phyloP scores from a whole-genome alignment of 2,113 vertebrate species.

The Lynx canadensis region DNA sequence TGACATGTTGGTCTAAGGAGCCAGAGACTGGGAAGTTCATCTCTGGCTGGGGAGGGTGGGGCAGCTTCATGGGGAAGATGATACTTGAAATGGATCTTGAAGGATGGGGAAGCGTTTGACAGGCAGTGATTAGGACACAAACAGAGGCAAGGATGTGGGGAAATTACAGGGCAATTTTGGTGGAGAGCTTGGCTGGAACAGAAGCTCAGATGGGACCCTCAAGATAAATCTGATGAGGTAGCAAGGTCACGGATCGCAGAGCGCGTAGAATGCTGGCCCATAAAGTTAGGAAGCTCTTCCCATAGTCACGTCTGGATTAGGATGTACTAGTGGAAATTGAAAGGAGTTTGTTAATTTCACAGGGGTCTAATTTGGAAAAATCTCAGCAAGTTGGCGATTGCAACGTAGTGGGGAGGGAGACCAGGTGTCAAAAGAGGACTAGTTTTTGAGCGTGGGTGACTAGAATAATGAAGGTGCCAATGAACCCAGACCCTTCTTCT shows the following conservation, averaged over 20 bases:
- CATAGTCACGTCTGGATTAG: neutral
- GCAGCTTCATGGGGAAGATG: constrained; percentile 8
- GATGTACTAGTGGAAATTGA: neutral
- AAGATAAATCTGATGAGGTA: neutral
- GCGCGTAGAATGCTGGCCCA: neutral
- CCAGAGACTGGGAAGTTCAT: neutral
- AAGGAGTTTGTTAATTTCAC: neutral
- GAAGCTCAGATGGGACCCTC: neutral
- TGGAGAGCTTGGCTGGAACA: neutral
- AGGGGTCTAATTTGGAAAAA: neutral
- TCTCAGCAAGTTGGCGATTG: neutral
- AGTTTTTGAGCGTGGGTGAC: neutral
- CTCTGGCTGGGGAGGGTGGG: neutral
- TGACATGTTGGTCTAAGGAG: neutral
- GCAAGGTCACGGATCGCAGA: neutral
- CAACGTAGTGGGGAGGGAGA: accelerated
- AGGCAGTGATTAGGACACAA: neutral
- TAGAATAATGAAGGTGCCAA: neutral
- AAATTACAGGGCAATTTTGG: neutral
- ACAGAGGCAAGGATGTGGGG: neutral
- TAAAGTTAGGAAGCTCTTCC: neutral
- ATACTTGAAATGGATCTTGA: constrained; percentile 3
- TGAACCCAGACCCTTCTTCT: neutral
- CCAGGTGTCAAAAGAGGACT: neutral
- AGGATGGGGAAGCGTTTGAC: neutral